Evolutionary conservation across 1,140 invertebrate species (phyloP), one percentile per base, ranked within the genome.

Genomic region (Aphaenogaster rudis): DNA sequence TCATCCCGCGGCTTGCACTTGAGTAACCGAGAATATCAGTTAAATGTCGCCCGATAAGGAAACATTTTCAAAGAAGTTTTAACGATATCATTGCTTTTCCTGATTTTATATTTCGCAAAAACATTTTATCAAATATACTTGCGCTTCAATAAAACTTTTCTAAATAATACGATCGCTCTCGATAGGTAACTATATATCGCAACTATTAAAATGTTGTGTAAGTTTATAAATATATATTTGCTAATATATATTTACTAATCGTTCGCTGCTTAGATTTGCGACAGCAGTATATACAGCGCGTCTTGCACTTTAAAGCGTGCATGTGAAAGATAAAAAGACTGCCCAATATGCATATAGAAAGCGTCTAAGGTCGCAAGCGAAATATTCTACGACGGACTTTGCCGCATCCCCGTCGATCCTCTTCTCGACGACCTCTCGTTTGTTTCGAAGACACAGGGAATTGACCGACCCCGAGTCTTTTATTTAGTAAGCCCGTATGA

Each of bases 121-220:
- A 67, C 28, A 42, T 33, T 54, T 3, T 50, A 79, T 48, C 45
- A 79, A 79, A 79, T 36, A n/a, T 67, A 28, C 61, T 77, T 33
- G 4, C 5, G 4, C 42, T 15, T 64, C 39, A 48, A 64, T 17
- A 79, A 66, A 66, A 79, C 13, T 6, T 66, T 39, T n/a, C 11
- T 4, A 7, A 21, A 66, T 39, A 64, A 78, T 45, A 42, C 4
- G 6, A 36, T 45, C 9, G 48, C 28, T 42, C 11, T 52, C 15
- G 15, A n/a, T 33, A 52, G 36, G 5, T 17, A 33, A n/a, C 17
- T 54, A 54, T 54, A 54, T 61, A 17, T 39, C 1, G 3, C 17
- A 54, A 52, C 2, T 42, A 48, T 54, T 36, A 72, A 72, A 59
- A 33, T 17, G 48, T 13, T 42, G 9, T 72, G 5, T 45, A 48